A percentile compares a stretch with the other conserved stretches of the same genome.
phyloP scores from a whole-genome alignment of 1,140 invertebrate genomes.

The Charaxes varanes region DNA sequence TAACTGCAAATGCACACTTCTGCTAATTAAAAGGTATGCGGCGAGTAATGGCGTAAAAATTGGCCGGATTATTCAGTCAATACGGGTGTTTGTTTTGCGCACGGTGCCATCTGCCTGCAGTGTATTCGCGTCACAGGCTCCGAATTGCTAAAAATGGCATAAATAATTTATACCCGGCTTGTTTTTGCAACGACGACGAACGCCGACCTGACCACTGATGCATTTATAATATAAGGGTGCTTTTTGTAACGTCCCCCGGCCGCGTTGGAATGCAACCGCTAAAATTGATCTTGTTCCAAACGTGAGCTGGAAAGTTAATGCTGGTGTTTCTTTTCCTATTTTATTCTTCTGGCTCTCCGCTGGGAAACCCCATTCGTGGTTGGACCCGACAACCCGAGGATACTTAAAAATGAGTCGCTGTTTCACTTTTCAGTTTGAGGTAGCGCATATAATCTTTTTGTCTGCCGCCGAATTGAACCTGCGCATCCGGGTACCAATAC shows the following conservation, averaged over 20 bases:
- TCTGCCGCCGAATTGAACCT: too few species aligned
- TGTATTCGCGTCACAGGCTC: constrained; percentile 44
- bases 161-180: constrained; percentile 68
- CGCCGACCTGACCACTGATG: constrained; percentile 66
- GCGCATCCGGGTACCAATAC: too few species aligned
- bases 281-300: constrained; percentile 70
- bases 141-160: constrained; percentile 72
- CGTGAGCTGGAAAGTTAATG: constrained; percentile 61
- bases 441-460: too few species aligned
- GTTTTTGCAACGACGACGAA: constrained; percentile 59
- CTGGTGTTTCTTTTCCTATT: constrained; percentile 18
- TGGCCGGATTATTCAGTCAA: constrained; percentile 18
- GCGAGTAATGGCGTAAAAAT: constrained; percentile 17
- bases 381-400: too few species aligned
- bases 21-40: constrained; percentile 19
- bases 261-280: constrained; percentile 67
- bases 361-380: too few species aligned
- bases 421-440: too few species aligned
- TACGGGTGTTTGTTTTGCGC: constrained; percentile 8
- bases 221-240: constrained; percentile 74
- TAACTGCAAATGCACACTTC: constrained; percentile 11
- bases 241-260: constrained; percentile 61
- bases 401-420: too few species aligned
- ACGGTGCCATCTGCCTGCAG: constrained; percentile 26
- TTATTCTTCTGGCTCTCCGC: too few species aligned